These are phyloP conservation scores for Hydrochoerus hydrochaeris DNA, from an alignment of 2,113 vertebrate species.

Conservation along the genomic window DNA sequence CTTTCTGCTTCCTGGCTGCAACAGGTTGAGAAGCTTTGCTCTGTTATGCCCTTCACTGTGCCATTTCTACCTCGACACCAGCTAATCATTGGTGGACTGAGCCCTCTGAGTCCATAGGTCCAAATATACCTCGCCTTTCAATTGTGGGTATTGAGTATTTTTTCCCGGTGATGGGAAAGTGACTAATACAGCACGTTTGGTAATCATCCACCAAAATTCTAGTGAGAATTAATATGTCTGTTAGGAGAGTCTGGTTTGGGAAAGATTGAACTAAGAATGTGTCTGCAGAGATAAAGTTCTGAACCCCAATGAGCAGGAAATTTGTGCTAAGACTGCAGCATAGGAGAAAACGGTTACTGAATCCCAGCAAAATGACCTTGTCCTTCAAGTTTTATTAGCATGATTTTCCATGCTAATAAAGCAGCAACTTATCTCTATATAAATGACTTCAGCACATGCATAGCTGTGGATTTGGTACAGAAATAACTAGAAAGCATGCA, in stretches of 20 bases:
- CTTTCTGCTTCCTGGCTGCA: not conserved
- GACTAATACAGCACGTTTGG: not conserved
- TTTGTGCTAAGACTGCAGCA: not conserved
- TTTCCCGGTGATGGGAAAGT: not conserved
- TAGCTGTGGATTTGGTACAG: conserved; percentile 67
- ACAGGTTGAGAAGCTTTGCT: not conserved
- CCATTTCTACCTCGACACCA: not conserved
- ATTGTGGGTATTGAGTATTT: not conserved
- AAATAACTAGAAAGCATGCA: conserved; percentile 65
- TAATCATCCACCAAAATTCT: conserved; percentile 35
- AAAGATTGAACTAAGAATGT: not conserved
- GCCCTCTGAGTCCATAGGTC: not conserved
- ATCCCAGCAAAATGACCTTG: not conserved
- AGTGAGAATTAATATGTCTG: not conserved
- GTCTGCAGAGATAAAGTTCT: not conserved
- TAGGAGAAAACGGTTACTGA: not conserved
- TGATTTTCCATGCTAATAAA: conserved; percentile 44
- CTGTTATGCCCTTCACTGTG: not conserved
- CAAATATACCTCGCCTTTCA: not conserved
- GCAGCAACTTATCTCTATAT: not conserved
- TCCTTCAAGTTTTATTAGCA: not conserved
- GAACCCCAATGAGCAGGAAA: not conserved
- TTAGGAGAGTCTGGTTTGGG: conserved; percentile 14
- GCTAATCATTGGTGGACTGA: not conserved
- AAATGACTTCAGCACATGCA: not conserved